Evolutionary conservation across 2,113 vertebrate species (phyloP), one percentile per base, ranked within the genome.

Genomic region (Tretioscincus oriximinensis): DNA sequence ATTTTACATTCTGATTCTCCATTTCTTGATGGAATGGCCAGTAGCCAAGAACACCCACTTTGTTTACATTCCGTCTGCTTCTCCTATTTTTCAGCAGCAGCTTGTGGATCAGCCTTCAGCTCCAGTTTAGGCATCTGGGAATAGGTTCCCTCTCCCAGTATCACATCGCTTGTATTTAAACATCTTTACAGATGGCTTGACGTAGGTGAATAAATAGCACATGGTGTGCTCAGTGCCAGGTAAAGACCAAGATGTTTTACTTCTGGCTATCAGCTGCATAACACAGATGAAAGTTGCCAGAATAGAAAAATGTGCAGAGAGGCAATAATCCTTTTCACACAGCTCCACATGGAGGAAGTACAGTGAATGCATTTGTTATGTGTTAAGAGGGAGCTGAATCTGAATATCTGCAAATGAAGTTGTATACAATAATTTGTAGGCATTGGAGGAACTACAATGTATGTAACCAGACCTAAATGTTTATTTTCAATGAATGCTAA

Each of bases 51-150:
- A 70, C 54, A 80, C 70, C 73, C 65, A 61, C 81, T 47, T 64
- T 70, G 54, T 76, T 82, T 70, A 35, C 73, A 76, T 70, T 70
- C 73, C 54, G 47, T 76, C 65, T 61, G 65, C 74, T 76, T 76
- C 81, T 70, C 73, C 45, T 76, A 28, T 70, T 64, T 82, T 77
- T 76, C 67, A 21, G 45, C 49, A 69, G 63, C 66, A 63, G 68
- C 54, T 77, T 70, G 60, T 51, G 35, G 26, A 71, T 20, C 66
- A 49, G 67, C 69, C 66, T 64, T 24, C 67, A 71, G 58, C n/a
- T 61, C 71, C 60, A 70, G 74, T 66, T 82, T 51, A 51, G 73
- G 74, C 66, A 77, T 28, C 74, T 47, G 28, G 60, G 41, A 70
- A 63, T 49, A 28, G 75, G n/a, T 14, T n/a, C 76, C 21, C 41